Base-by-base conservation (phyloP, 2,888 invertebrate species). In the Apodemia mormo region DNA sequence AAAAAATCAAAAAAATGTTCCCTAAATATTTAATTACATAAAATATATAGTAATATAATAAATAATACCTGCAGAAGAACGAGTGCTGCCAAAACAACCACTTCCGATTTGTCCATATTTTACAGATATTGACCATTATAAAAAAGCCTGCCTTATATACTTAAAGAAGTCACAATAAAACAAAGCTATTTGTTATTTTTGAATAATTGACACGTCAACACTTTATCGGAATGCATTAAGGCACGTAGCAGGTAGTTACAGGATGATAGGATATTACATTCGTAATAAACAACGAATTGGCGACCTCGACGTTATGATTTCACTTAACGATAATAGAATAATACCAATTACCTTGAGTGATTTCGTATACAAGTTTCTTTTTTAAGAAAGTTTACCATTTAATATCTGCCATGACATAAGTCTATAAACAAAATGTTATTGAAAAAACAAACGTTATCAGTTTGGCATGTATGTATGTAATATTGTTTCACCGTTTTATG, bases 1-100 rank as follows among this genome's bases (percentile, higher is more conserved):
- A 22, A 22, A 22, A 22, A 22, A 22, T 22, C 0, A 22, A 22
- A 22, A 22, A 22, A 22, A 22, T 22, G 22, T 22, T 22, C 22
- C 22, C 22, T 22, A 22, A 22, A 0, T 33, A 1, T 1, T 33
- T 33, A 33, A 40, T 40, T 40, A 40, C 8, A 40, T 40, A 40
- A 22, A 40, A 8, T 40, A 40, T 8, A 8, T 8, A 8, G 45
- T 12, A 10, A 45, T 45, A 45, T 45, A 37, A 7, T 43, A 68
- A 61, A 52, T n/a, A 40, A 45, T 80, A 91, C 90, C 86, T 87
- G 85, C n/a, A 85, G 72, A n/a, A 85, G 54, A 68, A 82, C 68
- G 69, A 77, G 80, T 29, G 76, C 72, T 70, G 81, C 76, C 40
- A 85, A 71, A 71, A 84, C 70, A 66, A 81, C 71, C 65, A 79